Conservation (phyloP, 2,888 invertebrate species). For the Gandaritis pyraliata region DNA sequence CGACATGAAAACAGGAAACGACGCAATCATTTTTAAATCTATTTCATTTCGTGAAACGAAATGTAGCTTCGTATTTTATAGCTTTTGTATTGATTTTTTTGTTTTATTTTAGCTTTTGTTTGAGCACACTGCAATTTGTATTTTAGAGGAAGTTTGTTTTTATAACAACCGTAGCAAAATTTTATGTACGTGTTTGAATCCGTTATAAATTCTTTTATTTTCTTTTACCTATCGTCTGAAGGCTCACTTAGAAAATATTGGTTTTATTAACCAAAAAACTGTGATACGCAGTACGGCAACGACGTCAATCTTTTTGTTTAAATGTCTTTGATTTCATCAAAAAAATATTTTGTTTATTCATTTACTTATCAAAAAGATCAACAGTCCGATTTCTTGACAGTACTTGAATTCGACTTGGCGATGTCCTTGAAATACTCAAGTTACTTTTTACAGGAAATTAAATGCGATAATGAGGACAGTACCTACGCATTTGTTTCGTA, state of each 20-base stretch:
- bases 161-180: background rate
- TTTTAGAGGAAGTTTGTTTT: background rate
- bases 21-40: slow-evolving; percentile 39
- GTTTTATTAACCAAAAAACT: too few species aligned
- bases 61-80: slow-evolving; percentile 38
- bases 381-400: background rate
- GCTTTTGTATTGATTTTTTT: slow-evolving; percentile 23
- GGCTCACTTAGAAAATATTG: too few species aligned
- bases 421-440: background rate
- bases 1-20: slow-evolving; percentile 44
- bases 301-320: too few species aligned
- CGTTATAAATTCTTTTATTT: too few species aligned
- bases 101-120: slow-evolving; percentile 22
- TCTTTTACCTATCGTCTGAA: too few species aligned
- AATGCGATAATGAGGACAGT: background rate
- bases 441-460: background rate
- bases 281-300: too few species aligned
- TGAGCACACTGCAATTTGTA: background rate
- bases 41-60: slow-evolving; percentile 44
- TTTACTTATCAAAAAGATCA: too few species aligned
- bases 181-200: background rate
- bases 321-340: too few species aligned
- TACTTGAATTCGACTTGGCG: background rate
- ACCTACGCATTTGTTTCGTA: background rate
- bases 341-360: too few species aligned